phyloP scores from a whole-genome alignment of 2,888 invertebrate species.

The Entomobrya proxima region DNA sequence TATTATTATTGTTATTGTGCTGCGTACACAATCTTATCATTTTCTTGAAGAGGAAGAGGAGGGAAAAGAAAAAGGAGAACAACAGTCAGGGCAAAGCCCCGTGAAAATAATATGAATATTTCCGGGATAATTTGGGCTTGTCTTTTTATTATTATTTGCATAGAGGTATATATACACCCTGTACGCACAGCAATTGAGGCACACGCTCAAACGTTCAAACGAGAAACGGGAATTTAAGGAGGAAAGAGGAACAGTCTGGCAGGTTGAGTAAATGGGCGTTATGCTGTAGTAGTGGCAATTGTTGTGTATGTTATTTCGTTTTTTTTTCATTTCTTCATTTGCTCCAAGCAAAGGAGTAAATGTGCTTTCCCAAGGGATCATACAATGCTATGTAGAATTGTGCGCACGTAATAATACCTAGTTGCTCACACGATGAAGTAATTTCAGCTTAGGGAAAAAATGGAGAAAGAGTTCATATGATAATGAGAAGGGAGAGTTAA shows the following conservation, averaged over 20 bases:
- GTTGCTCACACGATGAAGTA: slow-evolving; percentile 26
- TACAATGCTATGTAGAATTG: background rate
- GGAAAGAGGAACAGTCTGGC: background rate
- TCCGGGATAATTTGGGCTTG: slow-evolving; percentile 50
- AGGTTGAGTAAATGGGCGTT: background rate
- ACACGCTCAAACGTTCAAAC: background rate
- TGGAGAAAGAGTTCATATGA: background rate
- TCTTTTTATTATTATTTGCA: slow-evolving; percentile 54
- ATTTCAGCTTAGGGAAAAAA: slow-evolving; percentile 27
- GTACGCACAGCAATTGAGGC: background rate
- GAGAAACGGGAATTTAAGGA: slow-evolving; percentile 31
- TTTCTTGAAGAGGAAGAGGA: slow-evolving; percentile 1
- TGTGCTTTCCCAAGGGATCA: slow-evolving; percentile 33
- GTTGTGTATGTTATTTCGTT: background rate
- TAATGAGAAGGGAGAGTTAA: background rate
- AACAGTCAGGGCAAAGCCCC: slow-evolving; percentile 47
- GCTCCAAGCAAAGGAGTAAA: slow-evolving; percentile 14
- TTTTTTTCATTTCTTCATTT: background rate
- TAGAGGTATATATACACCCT: background rate
- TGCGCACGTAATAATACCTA: slow-evolving; percentile 1
- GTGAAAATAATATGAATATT: slow-evolving; percentile 59
- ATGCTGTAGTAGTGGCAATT: background rate
- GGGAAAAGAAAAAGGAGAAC: background rate
- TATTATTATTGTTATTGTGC: slow-evolving; percentile 54
- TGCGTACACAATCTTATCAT: slow-evolving; percentile 31